Conservation (phyloP, 2,797 vertebrate genomes). For the Hephaestus fuliginosus region DNA sequence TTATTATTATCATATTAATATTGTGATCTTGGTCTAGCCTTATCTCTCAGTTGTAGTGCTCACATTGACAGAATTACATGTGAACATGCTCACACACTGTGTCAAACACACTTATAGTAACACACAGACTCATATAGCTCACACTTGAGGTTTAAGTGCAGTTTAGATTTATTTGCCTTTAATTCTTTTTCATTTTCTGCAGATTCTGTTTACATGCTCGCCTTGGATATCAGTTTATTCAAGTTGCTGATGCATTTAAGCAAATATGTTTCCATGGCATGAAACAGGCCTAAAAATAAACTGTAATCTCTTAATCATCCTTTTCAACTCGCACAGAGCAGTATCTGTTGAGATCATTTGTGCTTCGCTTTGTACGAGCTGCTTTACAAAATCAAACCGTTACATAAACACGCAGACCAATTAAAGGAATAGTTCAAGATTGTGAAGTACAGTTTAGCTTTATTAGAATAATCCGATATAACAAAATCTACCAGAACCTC, state of each 20-base stretch:
- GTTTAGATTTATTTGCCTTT: not conserved
- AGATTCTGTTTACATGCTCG: not conserved
- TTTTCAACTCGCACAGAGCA: not conserved
- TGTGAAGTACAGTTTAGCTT: not conserved
- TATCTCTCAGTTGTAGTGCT: not conserved
- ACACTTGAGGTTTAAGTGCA: not conserved
- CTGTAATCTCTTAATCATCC: conserved; percentile 13
- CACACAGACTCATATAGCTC: not conserved
- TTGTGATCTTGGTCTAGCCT: not conserved
- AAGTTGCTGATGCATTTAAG: not conserved
- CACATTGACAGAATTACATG: not conserved
- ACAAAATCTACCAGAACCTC: not conserved
- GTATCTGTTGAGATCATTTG: conserved; percentile 13
- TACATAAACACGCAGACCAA: not conserved
- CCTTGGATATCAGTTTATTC: not conserved
- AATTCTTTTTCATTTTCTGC: not conserved
- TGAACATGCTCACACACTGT: not conserved
- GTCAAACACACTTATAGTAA: not conserved
- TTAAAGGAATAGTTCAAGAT: conserved; percentile 13
- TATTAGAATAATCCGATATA: too few species aligned
- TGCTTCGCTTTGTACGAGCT: not conserved
- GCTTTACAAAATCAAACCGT: conserved; percentile 23
- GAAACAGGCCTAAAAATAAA: conserved; percentile 6
- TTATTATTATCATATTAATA: not conserved
- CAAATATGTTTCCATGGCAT: not conserved